A percentile compares a stretch with the other conserved stretches of the same genome.
phyloP scores from a whole-genome alignment of 2,113 vertebrate genomes.

The Arvicanthis niloticus region DNA sequence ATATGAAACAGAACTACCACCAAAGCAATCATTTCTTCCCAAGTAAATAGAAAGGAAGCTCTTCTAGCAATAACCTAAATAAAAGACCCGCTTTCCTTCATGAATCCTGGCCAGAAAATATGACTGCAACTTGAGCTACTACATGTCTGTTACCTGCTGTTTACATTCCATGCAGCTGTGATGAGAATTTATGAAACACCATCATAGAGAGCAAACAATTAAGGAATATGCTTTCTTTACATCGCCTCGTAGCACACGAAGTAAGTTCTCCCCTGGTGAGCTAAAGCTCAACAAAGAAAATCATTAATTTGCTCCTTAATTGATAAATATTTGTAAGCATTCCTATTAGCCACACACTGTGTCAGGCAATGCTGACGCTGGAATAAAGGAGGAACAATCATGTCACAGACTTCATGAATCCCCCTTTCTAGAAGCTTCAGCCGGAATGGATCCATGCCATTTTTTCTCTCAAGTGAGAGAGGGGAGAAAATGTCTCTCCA shows the following conservation, averaged over 20 bases:
- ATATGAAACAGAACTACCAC: neutral
- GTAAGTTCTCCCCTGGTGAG: neutral
- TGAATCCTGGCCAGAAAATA: neutral
- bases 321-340: constrained; percentile 42
- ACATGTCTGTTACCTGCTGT: neutral
- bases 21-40: neutral
- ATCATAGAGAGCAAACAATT: neutral
- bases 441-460: neutral
- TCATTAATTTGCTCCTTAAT: constrained; percentile 32
- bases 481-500: neutral
- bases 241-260: neutral
- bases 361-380: neutral
- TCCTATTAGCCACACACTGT: neutral
- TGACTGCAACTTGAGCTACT: neutral
- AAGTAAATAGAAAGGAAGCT: neutral
- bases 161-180: neutral
- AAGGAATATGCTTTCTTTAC: neutral
- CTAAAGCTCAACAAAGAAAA: neutral
- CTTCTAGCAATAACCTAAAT: neutral
- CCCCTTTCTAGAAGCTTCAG: neutral
- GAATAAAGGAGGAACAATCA: neutral
- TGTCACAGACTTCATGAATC: neutral
- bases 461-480: neutral
- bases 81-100: neutral
- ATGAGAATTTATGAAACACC: neutral